Conservation (phyloP, 2,888 invertebrate species). For the Eilema depressum region DNA sequence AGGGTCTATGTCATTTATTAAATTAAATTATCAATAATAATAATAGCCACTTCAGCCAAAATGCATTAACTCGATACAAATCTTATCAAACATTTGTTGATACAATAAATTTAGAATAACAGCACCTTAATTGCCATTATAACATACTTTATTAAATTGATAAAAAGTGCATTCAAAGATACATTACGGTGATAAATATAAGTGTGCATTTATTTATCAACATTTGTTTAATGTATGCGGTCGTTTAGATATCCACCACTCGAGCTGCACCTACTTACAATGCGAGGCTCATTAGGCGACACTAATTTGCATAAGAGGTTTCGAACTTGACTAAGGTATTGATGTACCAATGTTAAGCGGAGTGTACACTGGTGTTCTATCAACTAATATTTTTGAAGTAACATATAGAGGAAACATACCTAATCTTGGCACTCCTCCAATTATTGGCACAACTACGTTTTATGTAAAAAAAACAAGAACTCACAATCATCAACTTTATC, state of each 20-base stretch:
- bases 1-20: background rate
- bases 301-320: conserved; percentile 60
- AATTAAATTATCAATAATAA: background rate
- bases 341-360: conserved; percentile 7
- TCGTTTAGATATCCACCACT: conserved; percentile 38
- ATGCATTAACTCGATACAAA: background rate
- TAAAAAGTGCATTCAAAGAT: conserved; percentile 10
- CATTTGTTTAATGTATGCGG: conserved; percentile 30
- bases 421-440: too few species aligned
- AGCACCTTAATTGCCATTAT: background rate
- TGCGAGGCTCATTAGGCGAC: conserved; percentile 62
- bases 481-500: too few species aligned
- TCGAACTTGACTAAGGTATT: conserved; percentile 25
- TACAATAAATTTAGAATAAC: background rate
- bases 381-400: background rate
- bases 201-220: conserved; percentile 15
- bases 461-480: too few species aligned
- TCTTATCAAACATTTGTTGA: background rate
- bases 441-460: too few species aligned
- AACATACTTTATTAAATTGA: conserved; percentile 2
- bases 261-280: conserved; percentile 24
- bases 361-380: background rate
- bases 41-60: background rate
- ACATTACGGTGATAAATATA: conserved; percentile 12
- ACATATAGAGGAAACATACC: too few species aligned